A percentile compares a stretch with the other conserved stretches of the same genome.
These are phyloP conservation scores for Meloidogyne hapla DNA, from an alignment of 1,140 invertebrate genomes.

Conservation along the genomic window DNA sequence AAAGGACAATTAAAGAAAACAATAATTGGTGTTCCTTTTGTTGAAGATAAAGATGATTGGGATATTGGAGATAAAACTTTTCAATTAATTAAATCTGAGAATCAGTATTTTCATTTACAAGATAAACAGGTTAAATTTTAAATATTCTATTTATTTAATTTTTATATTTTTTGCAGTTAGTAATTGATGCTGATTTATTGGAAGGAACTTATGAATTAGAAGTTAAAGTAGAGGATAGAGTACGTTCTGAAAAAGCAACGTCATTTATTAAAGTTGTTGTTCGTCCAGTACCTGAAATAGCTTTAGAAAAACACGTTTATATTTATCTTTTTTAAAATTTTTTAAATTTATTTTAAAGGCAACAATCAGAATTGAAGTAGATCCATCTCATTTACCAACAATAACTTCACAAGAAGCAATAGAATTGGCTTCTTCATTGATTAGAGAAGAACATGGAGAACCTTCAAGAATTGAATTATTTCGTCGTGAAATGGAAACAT, in stretches of 20 bases:
- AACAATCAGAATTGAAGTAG: conserved; percentile 39
- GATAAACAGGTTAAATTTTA: conserved; percentile 19
- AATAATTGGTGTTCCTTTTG: conserved; percentile 58
- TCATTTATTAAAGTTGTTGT: conserved; percentile 55
- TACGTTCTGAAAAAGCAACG: conserved; percentile 47
- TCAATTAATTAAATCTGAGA: conserved; percentile 29
- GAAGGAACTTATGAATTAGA: conserved; percentile 55
- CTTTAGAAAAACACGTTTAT: conserved; percentile 59
- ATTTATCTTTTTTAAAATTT: conserved; percentile 8
- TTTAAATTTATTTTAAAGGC: conserved; percentile 33
- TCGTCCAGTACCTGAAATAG: conserved; percentile 36
- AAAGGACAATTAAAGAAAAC: conserved; percentile 56
- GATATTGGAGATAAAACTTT: conserved; percentile 59
- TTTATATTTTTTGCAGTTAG: conserved; percentile 37
- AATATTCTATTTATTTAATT: too few relatives aligned
- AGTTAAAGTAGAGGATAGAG: conserved; percentile 53
- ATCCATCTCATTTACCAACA: background rate
- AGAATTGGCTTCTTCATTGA: conserved; percentile 10
- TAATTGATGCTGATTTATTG: conserved; percentile 54
- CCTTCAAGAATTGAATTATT: conserved; percentile 26
- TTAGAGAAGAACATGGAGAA: conserved; percentile 23
- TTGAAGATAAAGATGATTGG: conserved; percentile 60
- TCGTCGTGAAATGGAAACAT: conserved; percentile 27
- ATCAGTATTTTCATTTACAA: conserved; percentile 20
- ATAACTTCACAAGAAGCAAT: conserved; percentile 13